Base-by-base conservation (phyloP, 2,888 invertebrate species). In the Papilio protenor region DNA sequence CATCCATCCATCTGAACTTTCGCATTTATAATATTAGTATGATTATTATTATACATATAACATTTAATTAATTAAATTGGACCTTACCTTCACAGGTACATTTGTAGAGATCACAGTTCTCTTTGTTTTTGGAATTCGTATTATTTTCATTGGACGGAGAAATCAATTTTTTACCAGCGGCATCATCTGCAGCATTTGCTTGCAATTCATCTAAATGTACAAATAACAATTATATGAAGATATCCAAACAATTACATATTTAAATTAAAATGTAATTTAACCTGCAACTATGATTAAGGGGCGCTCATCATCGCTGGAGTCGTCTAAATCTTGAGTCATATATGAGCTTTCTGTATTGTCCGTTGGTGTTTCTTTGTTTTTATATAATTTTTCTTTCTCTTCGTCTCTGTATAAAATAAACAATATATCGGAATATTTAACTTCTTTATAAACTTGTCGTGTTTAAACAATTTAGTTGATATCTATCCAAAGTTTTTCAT, bases 61-160 rank as follows among this genome's bases (percentile, higher is more conserved):
- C n/a, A n/a, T 27, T 27, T 27, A 27, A 27, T 27, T 27, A 27
- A 27, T 0, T n/a, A n/a, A 27, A 55, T 11, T 55, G 40, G 1
- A 21, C 77, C 49, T 57, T 59, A 91, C 92, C 92, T 87, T 87
- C 86, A 82, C 92, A 92, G 11, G 87, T 88, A 76, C 92, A 92
- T 72, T 59, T 87, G 71, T 87, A 88, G 0, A 87, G 79, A 21
- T 86, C 88, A 52, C 85, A 80, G 6, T 73, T 75, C 71, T 70
- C 70, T 10, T 79, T 75, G 5, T 10, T 40, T 27, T 47, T 64
- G 12, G 14, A 47, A 4, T 59, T 18, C 47, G 16, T 61, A n/a
- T 18, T 40, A 11, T 61, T 27, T 27, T 45, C 21, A 23, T 40
- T n/a, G 5, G 75, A 55, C 14, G 64, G 18, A 12, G 61, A 21